These are phyloP conservation scores for Psammodynastes pulverulentus DNA, from an alignment of 2,113 vertebrate species.

Conservation along the genomic window DNA sequence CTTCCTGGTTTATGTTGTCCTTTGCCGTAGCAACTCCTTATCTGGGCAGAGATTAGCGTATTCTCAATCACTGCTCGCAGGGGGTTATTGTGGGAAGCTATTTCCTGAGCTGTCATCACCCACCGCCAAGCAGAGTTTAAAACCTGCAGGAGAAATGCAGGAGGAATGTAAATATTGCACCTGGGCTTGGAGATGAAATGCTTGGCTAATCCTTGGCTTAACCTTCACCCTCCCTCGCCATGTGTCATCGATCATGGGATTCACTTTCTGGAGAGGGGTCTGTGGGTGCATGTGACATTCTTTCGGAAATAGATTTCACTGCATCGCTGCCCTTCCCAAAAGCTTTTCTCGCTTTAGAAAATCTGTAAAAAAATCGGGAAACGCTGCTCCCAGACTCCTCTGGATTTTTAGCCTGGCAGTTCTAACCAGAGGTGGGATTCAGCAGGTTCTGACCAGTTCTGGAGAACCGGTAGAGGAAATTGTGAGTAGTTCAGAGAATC, in stretches of 20 bases:
- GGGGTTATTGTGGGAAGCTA: conserved; percentile 56
- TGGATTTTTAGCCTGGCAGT: background rate
- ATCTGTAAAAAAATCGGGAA: background rate
- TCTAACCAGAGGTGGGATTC: too few species aligned
- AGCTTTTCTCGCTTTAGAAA: background rate
- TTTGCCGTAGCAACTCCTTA: conserved; percentile 77
- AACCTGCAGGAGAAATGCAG: conserved; percentile 33
- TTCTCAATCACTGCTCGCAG: conserved; percentile 51
- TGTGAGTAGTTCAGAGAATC: too few species aligned
- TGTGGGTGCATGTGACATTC: background rate
- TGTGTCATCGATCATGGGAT: background rate
- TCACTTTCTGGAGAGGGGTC: background rate
- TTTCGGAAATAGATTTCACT: background rate
- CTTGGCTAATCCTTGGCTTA: background rate
- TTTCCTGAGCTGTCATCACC: conserved; percentile 65
- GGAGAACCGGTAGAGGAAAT: too few species aligned
- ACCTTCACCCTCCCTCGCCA: too few species aligned
- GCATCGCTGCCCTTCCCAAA: background rate
- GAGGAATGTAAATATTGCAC: rapidly evolving
- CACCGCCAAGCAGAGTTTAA: conserved; percentile 6
- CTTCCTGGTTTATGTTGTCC: conserved; percentile 64
- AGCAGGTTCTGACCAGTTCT: too few species aligned
- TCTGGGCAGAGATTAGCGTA: conserved; percentile 62
- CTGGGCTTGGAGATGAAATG: background rate
- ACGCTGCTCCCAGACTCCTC: background rate